These are phyloP conservation scores for Cyprinodon diabolis DNA, from an alignment of 2,797 vertebrate genomes.

Conservation along the genomic window DNA sequence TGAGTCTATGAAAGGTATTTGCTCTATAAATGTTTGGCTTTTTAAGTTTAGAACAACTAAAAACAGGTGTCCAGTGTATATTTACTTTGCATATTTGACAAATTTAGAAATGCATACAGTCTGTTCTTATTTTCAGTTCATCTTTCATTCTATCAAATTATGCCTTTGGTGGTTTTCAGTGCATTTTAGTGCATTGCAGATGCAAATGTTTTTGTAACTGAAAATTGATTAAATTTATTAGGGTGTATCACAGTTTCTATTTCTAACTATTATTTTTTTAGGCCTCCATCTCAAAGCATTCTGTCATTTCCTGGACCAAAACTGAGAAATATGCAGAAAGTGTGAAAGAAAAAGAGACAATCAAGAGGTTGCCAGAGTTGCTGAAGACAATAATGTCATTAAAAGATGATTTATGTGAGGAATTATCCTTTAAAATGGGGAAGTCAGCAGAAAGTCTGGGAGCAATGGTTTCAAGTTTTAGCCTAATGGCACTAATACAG, in stretches of 20 bases:
- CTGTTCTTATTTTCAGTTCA: not conserved
- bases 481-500: not conserved
- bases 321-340: too few species aligned
- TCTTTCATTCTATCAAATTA: not conserved
- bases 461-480: not conserved
- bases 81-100: not conserved
- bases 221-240: not conserved
- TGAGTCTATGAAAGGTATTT: not conserved
- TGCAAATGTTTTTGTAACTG: not conserved
- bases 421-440: too few species aligned
- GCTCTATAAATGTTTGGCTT: conserved; percentile 11
- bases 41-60: not conserved
- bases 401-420: too few species aligned
- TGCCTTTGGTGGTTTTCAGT: not conserved
- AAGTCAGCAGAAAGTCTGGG: too few species aligned
- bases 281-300: too few species aligned
- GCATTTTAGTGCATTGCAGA: not conserved
- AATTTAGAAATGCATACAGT: not conserved
- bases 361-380: too few species aligned
- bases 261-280: too few species aligned
- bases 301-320: too few species aligned
- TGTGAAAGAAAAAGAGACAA: too few species aligned
- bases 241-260: not conserved
- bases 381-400: too few species aligned
- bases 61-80: not conserved